Conservation (phyloP, 2,888 invertebrate genomes). For the Vandiemenella viatica region DNA sequence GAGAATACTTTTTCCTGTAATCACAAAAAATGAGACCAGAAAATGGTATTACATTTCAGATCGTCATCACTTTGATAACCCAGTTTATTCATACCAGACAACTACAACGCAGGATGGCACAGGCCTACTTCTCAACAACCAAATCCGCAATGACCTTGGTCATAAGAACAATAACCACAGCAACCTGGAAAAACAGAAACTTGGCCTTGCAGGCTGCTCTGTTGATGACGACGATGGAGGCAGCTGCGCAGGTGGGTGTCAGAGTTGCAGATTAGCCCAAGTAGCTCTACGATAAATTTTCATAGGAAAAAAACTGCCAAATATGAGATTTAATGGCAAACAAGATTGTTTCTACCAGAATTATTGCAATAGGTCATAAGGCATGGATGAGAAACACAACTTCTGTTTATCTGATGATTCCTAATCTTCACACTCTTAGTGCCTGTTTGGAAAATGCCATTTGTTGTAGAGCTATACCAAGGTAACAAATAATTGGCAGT, state of each 20-base stretch:
- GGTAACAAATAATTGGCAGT: too few species aligned
- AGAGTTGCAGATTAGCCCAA: too few species aligned
- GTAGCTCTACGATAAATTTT: slow-evolving; percentile 2
- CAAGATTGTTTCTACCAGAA: slow-evolving; percentile 1
- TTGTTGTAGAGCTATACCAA: too few species aligned
- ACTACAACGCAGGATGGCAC: slow-evolving; percentile 25
- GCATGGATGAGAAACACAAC: too few species aligned
- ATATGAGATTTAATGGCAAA: too few species aligned
- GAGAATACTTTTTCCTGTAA: too few species aligned
- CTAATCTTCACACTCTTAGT: too few species aligned
- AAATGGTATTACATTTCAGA: slow-evolving; percentile 40
- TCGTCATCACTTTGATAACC: slow-evolving; percentile 82
- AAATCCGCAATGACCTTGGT: slow-evolving; percentile 41
- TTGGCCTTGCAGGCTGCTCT: slow-evolving; percentile 32
- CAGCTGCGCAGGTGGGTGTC: slow-evolving; percentile 14
- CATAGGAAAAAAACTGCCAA: too few species aligned
- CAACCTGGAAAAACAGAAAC: slow-evolving; percentile 40
- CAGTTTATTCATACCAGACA: slow-evolving; percentile 65
- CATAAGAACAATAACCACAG: slow-evolving; percentile 42
- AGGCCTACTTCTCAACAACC: slow-evolving; percentile 29
- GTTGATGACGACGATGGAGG: slow-evolving; percentile 31
- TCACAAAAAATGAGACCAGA: too few species aligned
- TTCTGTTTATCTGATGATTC: too few species aligned
- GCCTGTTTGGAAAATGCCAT: too few species aligned
- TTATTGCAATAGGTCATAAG: too few species aligned